Conservation (phyloP, 2,113 vertebrate species). For the Dendropsophus ebraccatus region DNA sequence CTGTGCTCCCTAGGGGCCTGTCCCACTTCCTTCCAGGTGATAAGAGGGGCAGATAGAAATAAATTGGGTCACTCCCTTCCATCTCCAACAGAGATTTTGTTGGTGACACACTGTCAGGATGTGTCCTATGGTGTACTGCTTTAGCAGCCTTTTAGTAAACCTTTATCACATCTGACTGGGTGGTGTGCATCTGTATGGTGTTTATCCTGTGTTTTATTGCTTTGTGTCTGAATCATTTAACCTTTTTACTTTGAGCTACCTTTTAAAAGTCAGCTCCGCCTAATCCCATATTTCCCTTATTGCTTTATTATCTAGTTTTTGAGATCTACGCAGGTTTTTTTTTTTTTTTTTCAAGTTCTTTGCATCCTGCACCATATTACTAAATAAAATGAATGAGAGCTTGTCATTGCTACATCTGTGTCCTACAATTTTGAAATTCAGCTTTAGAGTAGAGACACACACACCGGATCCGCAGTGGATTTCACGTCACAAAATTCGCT, state of each 20-base stretch:
- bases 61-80: slow-evolving; percentile 32
- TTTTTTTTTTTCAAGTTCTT: neutral
- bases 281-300: neutral
- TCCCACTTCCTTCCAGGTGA: slow-evolving; percentile 52
- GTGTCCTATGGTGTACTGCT: neutral
- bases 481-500: too few relatives aligned
- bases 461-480: too few relatives aligned
- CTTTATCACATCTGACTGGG: neutral
- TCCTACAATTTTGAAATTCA: too few relatives aligned
- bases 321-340: neutral
- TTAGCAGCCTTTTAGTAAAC: neutral
- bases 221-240: neutral
- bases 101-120: neutral
- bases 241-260: slow-evolving; percentile 6
- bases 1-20: slow-evolving; percentile 16
- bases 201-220: neutral
- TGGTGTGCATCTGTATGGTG: neutral
- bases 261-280: neutral
- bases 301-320: neutral
- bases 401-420: neutral
- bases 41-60: slow-evolving; percentile 12
- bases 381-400: neutral
- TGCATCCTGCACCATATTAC: neutral
- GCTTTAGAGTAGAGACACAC: too few relatives aligned
- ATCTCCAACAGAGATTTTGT: slow-evolving; percentile 13